Evolutionary conservation across 1,140 invertebrate species (phyloP).

Genomic region (Vanessa atalanta): DNA sequence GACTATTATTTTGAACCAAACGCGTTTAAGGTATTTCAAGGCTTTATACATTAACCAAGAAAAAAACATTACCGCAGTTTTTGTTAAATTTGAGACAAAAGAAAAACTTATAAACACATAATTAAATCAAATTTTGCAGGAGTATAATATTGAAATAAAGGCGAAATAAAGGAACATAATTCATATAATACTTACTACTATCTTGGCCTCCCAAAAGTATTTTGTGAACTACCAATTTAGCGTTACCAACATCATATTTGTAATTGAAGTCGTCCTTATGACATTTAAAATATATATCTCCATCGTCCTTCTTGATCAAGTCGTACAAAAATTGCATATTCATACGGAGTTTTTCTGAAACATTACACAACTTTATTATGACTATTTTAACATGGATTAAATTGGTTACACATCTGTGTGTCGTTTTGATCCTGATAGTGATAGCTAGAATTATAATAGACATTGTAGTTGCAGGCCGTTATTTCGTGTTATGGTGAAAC

Average conservation of each 20-base stretch:
- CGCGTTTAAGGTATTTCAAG: too few relatives aligned
- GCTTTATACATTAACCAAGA: too few relatives aligned
- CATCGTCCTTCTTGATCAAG: constrained; percentile 45
- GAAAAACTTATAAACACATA: neutral
- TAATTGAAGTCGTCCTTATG: constrained; percentile 44
- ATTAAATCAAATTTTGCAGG: too few relatives aligned
- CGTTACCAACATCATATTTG: constrained; percentile 47
- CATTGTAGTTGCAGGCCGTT: too few relatives aligned
- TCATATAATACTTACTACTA: constrained; percentile 49
- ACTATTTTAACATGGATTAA: neutral
- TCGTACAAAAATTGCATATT: constrained; percentile 47
- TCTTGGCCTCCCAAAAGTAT: constrained; percentile 49
- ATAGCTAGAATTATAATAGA: too few relatives aligned
- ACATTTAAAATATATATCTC: constrained; percentile 53
- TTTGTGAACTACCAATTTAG: constrained; percentile 46
- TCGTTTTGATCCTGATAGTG: too few relatives aligned
- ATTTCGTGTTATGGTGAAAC: too few relatives aligned
- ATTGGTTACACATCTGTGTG: neutral
- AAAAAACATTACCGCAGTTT: neutral
- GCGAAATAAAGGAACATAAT: too few relatives aligned
- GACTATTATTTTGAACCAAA: too few relatives aligned
- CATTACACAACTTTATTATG: neutral
- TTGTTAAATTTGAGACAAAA: neutral
- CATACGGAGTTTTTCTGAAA: constrained; percentile 57
- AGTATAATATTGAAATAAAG: neutral